Evolutionary conservation across 2,888 invertebrate genomes (phyloP).

Genomic region (Mimumesa dahlbomi): DNA sequence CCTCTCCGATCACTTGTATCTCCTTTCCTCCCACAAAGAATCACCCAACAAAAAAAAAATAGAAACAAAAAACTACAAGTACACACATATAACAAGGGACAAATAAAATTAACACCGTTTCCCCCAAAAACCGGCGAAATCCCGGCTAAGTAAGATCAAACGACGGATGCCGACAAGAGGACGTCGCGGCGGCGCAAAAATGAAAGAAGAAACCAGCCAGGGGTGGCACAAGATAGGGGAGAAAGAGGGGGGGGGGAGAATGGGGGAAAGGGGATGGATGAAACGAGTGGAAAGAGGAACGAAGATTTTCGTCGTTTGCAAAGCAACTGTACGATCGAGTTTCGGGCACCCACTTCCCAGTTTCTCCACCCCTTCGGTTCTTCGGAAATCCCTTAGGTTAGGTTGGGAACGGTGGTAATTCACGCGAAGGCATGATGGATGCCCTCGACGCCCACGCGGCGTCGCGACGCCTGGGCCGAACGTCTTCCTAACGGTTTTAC

Average conservation of each 20-base stretch:
- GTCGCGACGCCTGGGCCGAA: constrained; percentile 75
- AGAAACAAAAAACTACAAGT: no score
- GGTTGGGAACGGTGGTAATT: constrained; percentile 71
- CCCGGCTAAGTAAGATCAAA: neutral
- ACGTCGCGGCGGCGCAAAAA: no score
- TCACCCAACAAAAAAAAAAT: no score
- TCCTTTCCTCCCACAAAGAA: no score
- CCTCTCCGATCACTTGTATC: no score
- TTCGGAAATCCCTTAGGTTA: constrained; percentile 52
- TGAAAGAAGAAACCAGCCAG: no score
- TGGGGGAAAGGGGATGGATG: neutral
- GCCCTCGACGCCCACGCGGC: constrained; percentile 76
- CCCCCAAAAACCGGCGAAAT: no score
- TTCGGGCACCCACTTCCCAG: constrained; percentile 55
- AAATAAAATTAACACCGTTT: no score
- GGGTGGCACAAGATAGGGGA: no score
- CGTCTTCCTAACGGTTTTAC: constrained; percentile 46
- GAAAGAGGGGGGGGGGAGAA: neutral
- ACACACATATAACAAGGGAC: no score
- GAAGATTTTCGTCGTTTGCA: constrained; percentile 33
- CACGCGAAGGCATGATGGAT: constrained; percentile 77
- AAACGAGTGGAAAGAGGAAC: constrained; percentile 18
- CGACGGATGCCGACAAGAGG: no score
- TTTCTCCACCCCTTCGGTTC: neutral
- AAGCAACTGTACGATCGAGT: constrained; percentile 43